Percentiles rank a stretch among this genome's conserved stretches.
Evolutionary conservation across 2,113 vertebrate genomes (phyloP).

Genomic region (Dascyllus trimaculatus): DNA sequence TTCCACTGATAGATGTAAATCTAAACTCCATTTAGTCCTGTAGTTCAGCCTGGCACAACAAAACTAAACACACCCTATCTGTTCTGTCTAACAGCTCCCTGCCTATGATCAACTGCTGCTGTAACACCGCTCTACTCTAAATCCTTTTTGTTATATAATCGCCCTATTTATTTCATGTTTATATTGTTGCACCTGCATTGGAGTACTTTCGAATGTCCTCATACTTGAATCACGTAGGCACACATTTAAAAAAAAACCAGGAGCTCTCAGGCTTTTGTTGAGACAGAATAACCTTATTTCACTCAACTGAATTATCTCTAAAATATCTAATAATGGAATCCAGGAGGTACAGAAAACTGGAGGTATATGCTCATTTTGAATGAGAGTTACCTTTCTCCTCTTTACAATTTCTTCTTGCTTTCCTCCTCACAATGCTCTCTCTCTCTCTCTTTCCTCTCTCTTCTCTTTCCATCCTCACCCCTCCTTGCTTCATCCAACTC

Average conservation of each 20-base stretch:
- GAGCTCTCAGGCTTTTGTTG: conserved; percentile 61
- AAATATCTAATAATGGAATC: conserved; percentile 78
- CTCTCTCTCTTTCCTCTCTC: conserved; percentile 38
- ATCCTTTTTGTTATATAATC: conserved; percentile 65
- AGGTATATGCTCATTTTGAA: conserved; percentile 71
- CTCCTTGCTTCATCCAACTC: conserved; percentile 74
- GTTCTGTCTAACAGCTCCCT: conserved; percentile 23
- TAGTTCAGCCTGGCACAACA: conserved; percentile 29
- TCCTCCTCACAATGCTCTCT: conserved; percentile 56
- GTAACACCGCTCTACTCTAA: conserved; percentile 28
- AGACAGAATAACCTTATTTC: conserved; percentile 70
- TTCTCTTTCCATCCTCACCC: conserved; percentile 46
- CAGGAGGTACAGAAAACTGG: conserved; percentile 62
- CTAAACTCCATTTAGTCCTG: conserved; percentile 34
- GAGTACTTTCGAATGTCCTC: conserved; percentile 54
- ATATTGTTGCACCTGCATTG: conserved; percentile 61
- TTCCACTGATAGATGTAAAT: conserved; percentile 16
- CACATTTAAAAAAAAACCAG: conserved; percentile 55
- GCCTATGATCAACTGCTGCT: conserved; percentile 49
- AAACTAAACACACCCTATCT: conserved; percentile 34
- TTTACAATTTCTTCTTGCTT: conserved; percentile 68
- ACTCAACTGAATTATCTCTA: conserved; percentile 74
- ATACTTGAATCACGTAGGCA: conserved; percentile 50
- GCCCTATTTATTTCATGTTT: conserved; percentile 69
- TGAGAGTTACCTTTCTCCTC: conserved; percentile 71